phyloP scores from a whole-genome alignment of 2,888 invertebrate species.

The Sinohyriopsis cumingii region DNA sequence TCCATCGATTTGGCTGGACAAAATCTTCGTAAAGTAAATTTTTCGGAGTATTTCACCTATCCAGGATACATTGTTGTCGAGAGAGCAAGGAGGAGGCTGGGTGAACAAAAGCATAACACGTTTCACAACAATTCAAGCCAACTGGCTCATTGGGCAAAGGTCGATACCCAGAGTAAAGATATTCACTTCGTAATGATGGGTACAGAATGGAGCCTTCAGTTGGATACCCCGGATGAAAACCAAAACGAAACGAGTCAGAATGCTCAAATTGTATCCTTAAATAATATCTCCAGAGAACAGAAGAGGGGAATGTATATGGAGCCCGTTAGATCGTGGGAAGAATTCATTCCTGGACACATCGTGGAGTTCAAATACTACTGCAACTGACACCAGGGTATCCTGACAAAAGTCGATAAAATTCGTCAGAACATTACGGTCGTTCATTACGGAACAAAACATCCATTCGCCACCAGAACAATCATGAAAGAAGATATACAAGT shows the following conservation, averaged over 20 bases:
- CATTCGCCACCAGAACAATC: slow-evolving; percentile 22
- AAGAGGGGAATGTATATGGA: too few relatives aligned
- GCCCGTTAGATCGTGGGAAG: slow-evolving; percentile 13
- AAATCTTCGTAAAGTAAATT: slow-evolving; percentile 9
- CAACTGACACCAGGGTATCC: slow-evolving; percentile 20
- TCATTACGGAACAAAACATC: slow-evolving; percentile 21
- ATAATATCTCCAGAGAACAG: too few relatives aligned
- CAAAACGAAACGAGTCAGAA: too few relatives aligned
- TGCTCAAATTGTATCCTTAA: too few relatives aligned
- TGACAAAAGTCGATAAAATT: slow-evolving; percentile 8
- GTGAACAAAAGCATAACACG: slow-evolving; percentile 10
- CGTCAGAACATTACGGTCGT: slow-evolving; percentile 16
- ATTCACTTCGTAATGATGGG: background rate
- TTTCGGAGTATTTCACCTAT: slow-evolving; percentile 13
- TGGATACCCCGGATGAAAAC: background rate
- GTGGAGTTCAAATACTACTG: slow-evolving; percentile 20
- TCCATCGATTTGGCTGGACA: slow-evolving; percentile 3
- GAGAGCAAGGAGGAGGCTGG: slow-evolving; percentile 18
- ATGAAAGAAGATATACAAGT: slow-evolving; percentile 15
- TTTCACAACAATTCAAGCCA: slow-evolving; percentile 17
- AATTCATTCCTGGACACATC: slow-evolving; percentile 19
- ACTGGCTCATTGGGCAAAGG: slow-evolving; percentile 28
- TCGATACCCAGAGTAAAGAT: slow-evolving; percentile 14
- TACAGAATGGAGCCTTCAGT: too few relatives aligned
- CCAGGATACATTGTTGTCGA: slow-evolving; percentile 7